Evolutionary conservation across 2,113 vertebrate species (phyloP), one percentile per base, ranked within the genome.

Genomic region (Hirundichthys speculiger): DNA sequence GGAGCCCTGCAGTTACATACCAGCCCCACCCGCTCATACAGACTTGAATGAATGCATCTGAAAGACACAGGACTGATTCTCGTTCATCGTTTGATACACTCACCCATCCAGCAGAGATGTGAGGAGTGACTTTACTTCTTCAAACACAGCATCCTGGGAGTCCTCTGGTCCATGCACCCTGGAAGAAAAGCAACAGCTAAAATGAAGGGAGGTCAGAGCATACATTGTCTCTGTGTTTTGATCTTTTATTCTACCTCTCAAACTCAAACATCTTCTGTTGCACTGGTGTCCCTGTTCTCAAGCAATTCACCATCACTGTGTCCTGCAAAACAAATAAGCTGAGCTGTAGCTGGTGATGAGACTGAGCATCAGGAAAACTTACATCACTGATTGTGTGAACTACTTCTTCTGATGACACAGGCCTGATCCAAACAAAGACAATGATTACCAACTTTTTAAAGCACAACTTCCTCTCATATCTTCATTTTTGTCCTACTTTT

Each of bases 81-180:
- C 13, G 19, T 18, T 49, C n/a, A 41, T 27, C 50, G 42, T 13
- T 0, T 1, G 20, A 47, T 3, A 45, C 25, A 24, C 94, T 93
- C 65, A 95, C 94, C 94, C 94, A 16, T 95, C 95, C 15, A 95
- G 68, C 18, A 97, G 88, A 34, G 94, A 95, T 0, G 90, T 94
- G 12, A 96, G 87, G 25, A 95, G 92, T 7, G 94, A 93, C 9
- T 90, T 85, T 52, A 95, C 91, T 6, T 96, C 95, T 4, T 77
- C 88, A 90, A 94, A 96, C 21, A 95, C 92, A 0, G 3, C 53
- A 2, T 89, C 81, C 80, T 96, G 95, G 30, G 90, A 86, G 43
- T 93, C 94, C 0, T 72, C 80, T 39, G 92, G 91, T 49, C 70
- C 87, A 2, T 95, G 94, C 8, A 94, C 95, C 75, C 96, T 95